Evolutionary conservation across 2,113 vertebrate genomes (phyloP).

Genomic region (Macheiramphus alcinus): DNA sequence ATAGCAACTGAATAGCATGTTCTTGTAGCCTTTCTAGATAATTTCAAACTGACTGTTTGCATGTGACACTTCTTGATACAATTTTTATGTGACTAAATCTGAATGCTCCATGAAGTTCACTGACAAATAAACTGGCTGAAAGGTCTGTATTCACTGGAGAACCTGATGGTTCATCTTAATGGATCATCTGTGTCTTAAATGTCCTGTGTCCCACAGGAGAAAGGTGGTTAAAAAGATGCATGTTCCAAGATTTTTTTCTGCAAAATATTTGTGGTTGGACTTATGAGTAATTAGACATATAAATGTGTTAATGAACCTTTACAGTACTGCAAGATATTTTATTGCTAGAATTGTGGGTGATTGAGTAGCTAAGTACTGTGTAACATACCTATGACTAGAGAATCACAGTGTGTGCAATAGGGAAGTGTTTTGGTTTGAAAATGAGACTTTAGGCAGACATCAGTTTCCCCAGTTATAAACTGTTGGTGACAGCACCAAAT

Average conservation of each 20-base stretch:
- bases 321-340: not conserved
- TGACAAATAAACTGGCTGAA: not conserved
- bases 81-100: not conserved
- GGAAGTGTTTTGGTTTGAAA: not conserved
- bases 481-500: not conserved
- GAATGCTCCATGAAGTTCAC: not conserved
- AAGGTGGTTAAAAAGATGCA: not conserved
- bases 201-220: not conserved
- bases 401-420: not conserved
- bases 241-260: not conserved
- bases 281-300: not conserved
- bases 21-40: not conserved
- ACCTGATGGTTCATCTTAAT: not conserved
- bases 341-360: not conserved
- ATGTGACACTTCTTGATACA: not conserved
- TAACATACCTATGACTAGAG: not conserved
- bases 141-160: not conserved
- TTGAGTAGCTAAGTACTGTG: not conserved
- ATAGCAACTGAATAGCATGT: not conserved
- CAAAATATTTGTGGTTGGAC: not conserved
- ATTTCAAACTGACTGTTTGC: not conserved
- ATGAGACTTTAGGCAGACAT: not conserved
- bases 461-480: not conserved
- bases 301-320: not conserved
- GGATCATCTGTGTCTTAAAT: not conserved